These are phyloP conservation scores for Pseudomyrmex pallidus DNA, from an alignment of 1,140 invertebrate genomes.

Conservation along the genomic window DNA sequence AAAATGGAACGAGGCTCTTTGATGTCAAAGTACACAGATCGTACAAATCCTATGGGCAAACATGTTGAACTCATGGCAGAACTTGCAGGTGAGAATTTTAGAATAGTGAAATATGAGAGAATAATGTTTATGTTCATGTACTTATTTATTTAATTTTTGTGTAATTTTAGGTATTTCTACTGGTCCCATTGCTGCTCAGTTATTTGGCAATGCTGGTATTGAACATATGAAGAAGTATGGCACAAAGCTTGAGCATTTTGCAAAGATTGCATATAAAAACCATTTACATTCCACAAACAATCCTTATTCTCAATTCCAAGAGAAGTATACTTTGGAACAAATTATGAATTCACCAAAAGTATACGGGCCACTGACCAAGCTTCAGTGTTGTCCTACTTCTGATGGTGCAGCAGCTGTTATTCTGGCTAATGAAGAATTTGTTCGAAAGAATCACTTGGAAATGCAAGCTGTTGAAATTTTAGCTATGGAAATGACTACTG, in stretches of 20 bases:
- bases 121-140: constrained; percentile 4
- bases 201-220: constrained; percentile 98
- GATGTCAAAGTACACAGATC: constrained; percentile 92
- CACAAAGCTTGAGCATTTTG: constrained; percentile 96
- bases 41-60: constrained; percentile 97
- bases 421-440: constrained; percentile 96
- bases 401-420: constrained; percentile 97
- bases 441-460: constrained; percentile 92
- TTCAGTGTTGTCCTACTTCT: constrained; percentile 98
- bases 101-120: neutral
- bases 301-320: constrained; percentile 97
- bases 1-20: constrained; percentile 98
- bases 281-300: constrained; percentile 98
- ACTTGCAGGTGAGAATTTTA: constrained; percentile 87
- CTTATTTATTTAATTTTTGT: neutral
- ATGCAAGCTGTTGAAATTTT: constrained; percentile 96
- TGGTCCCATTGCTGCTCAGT: constrained; percentile 95
- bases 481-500: constrained; percentile 98
- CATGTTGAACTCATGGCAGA: constrained; percentile 95
- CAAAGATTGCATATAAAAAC: constrained; percentile 99
- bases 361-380: constrained; percentile 95
- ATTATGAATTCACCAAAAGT: constrained; percentile 94
- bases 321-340: constrained; percentile 95
- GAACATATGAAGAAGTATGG: constrained; percentile 99
- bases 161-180: constrained; percentile 86